Evolutionary conservation across 2,113 vertebrate species (phyloP).

Genomic region (Ondatra zibethicus): DNA sequence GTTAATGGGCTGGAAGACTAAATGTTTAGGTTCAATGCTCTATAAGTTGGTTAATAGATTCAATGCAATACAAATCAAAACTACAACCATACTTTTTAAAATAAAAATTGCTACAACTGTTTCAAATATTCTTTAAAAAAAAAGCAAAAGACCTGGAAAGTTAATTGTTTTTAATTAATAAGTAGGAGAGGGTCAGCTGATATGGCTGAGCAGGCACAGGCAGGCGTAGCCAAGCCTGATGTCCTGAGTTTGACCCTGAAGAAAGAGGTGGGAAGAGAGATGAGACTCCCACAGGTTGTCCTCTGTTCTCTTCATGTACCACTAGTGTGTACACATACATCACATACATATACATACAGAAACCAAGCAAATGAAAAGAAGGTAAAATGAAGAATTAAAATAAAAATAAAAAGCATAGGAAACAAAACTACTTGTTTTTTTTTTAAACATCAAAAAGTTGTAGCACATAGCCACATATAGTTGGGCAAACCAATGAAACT

Average conservation of each 20-base stretch:
- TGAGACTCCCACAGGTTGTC: no score
- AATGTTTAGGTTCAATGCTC: slow-evolving; percentile 17
- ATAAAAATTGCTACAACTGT: background rate
- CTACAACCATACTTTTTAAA: background rate
- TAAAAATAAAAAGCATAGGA: background rate
- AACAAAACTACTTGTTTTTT: background rate
- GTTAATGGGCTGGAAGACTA: background rate
- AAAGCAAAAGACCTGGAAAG: background rate
- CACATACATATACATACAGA: background rate
- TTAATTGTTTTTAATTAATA: background rate
- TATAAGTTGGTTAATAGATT: background rate
- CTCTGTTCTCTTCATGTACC: background rate
- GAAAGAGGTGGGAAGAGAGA: background rate
- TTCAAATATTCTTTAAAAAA: background rate
- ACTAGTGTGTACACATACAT: background rate
- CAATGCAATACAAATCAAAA: background rate
- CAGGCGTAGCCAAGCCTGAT: background rate
- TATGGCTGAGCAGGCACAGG: background rate
- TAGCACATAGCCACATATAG: background rate
- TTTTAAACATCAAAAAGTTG: background rate
- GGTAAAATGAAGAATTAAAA: background rate
- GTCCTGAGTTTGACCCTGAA: background rate
- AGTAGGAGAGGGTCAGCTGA: background rate
- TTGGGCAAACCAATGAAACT: background rate
- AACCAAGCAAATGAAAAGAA: background rate